Base-by-base conservation (phyloP, 30 jellyfish, hydroid and myxozoan species). In the Cassiopea xamachana region DNA sequence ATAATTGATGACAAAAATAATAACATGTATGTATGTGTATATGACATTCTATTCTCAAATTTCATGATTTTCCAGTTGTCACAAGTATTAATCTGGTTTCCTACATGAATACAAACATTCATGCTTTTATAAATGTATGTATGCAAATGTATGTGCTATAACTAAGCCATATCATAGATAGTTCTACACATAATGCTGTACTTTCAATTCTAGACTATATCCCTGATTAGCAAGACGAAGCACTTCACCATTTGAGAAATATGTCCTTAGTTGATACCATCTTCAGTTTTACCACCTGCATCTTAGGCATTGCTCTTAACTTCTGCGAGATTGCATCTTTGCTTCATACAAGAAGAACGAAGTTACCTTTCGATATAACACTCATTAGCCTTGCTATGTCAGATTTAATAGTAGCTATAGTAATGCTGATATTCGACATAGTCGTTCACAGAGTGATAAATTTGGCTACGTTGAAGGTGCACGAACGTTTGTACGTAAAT, bases 321-420 rank as follows among this genome's bases (percentile, higher is more conserved):
- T 9, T 16, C 51, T 18, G n/a, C 9, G 51, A 71, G 51, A 71
- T 71, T 2, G 80, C 14, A 17, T 15, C 51, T 1, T 71, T 71
- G 58, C 5, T 71, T 5, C 27, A 71, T 39, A 3, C 48, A 9
- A 71, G 27, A 15, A 71, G 80, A 19, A 71, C 80, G 4, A 44
- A 71, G 51, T 15, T 71, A 6, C 80, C 80, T 2, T 71, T 71
- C 27, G 58, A 71, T 44, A 71, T 71, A 44, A 1, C 80, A 16
- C 80, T 71, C 51, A 71, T 71, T 15, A 71, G 80, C 16, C 80
- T 71, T 15, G 80, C 80, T 27, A 6, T 14, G 2, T 15, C 76
- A 67, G 76, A 67, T 18, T 14, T 67, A 2, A 13, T 67, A 6
- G 6, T 67, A 9, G 64, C 64, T 2, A 9, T 51, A 51, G 9